Conservation (phyloP, 2,797 vertebrate genomes). For the Scolopax rusticola region DNA sequence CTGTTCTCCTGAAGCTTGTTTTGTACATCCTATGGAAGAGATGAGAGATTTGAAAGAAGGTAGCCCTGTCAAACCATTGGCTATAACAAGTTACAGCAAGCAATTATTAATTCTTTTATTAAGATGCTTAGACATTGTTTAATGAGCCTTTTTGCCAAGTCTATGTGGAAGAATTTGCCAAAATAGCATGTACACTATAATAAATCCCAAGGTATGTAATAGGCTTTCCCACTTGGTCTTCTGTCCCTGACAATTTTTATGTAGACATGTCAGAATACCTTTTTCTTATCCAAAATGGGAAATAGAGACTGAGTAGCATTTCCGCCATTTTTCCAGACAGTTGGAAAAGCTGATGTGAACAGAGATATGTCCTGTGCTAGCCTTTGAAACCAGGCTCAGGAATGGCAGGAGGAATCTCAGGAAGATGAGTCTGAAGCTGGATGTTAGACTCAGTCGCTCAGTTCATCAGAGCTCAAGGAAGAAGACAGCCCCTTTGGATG, state of each 20-base stretch:
- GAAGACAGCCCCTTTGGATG: not conserved
- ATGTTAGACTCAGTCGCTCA: not conserved
- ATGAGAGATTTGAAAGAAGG: not conserved
- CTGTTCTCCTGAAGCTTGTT: slow-evolving; percentile 33
- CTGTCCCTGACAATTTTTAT: not conserved
- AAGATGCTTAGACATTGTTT: not conserved
- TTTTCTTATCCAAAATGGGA: not conserved
- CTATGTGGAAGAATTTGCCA: not conserved
- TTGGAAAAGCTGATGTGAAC: not conserved
- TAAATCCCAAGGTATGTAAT: not conserved
- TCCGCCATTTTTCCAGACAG: not conserved
- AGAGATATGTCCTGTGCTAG: not conserved
- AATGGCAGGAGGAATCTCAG: not conserved
- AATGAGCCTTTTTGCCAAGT: not conserved
- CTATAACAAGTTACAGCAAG: not conserved
- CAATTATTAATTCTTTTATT: not conserved
- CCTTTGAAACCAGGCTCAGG: not conserved
- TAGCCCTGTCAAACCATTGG: not conserved
- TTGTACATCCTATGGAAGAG: not conserved
- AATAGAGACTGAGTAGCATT: not conserved
- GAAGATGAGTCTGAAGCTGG: not conserved
- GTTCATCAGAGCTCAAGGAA: not conserved
- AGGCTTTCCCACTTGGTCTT: not conserved
- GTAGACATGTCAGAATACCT: not conserved
- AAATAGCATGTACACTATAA: not conserved